phyloP scores from a whole-genome alignment of 2,888 invertebrate species.

The Abrostola tripartita region DNA sequence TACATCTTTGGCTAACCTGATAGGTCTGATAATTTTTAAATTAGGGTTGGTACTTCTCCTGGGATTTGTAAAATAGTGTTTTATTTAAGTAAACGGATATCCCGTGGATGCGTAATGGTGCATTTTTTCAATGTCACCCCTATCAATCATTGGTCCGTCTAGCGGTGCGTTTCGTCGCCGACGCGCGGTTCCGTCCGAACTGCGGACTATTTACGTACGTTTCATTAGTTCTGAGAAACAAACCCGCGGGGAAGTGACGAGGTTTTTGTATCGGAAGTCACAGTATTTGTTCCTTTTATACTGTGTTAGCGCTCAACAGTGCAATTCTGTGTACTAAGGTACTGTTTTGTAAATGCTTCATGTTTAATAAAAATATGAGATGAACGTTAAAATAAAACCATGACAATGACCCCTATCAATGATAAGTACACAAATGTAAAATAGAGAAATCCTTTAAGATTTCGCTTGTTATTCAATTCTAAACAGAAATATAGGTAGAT shows the following conservation, averaged over 20 bases:
- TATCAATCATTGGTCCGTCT: slow-evolving; percentile 80
- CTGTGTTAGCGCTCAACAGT: slow-evolving; percentile 59
- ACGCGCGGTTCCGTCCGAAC: slow-evolving; percentile 77
- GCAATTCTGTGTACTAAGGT: slow-evolving; percentile 56
- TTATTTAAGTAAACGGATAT: slow-evolving; percentile 58
- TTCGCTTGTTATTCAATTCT: neutral
- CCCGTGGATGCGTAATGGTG: slow-evolving; percentile 43
- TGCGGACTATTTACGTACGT: slow-evolving; percentile 81
- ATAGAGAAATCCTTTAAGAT: slow-evolving; percentile 1
- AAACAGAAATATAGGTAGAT: neutral
- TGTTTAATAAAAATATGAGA: neutral
- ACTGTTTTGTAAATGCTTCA: slow-evolving; percentile 33
- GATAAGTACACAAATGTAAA: neutral
- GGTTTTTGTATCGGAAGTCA: slow-evolving; percentile 86
- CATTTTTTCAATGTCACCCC: slow-evolving; percentile 76
- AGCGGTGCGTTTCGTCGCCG: slow-evolving; percentile 67
- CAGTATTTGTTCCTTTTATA: slow-evolving; percentile 73
- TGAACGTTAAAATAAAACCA: neutral
- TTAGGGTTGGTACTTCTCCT: neutral
- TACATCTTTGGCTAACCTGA: neutral
- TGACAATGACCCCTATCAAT: no score
- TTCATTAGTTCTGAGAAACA: slow-evolving; percentile 85
- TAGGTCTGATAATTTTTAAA: slow-evolving; percentile 11
- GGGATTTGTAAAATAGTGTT: slow-evolving; percentile 10
- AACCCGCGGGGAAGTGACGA: slow-evolving; percentile 76